These are phyloP conservation scores for Platycheirus rosarum DNA, from an alignment of 2,888 invertebrate genomes.

Conservation along the genomic window DNA sequence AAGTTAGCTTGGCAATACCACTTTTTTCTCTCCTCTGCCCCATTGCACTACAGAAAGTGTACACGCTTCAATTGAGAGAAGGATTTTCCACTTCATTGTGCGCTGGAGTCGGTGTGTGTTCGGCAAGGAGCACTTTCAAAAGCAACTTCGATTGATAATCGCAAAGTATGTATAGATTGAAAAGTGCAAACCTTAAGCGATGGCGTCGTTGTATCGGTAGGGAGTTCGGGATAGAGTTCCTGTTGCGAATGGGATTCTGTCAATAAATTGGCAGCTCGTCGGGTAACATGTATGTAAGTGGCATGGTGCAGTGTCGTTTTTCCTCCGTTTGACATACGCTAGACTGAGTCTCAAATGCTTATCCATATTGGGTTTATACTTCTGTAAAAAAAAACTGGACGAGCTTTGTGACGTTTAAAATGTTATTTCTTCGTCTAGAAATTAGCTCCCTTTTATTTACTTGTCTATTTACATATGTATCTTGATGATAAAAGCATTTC, in stretches of 20 bases:
- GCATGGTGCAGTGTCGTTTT: constrained; percentile 14
- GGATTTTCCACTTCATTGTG: too few relatives aligned
- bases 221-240: constrained; percentile 19
- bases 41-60: too few relatives aligned
- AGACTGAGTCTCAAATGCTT: constrained; percentile 48
- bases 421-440: constrained; percentile 16
- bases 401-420: too few relatives aligned
- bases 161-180: constrained; percentile 24
- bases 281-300: constrained; percentile 51
- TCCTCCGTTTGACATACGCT: constrained; percentile 18
- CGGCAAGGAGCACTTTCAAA: constrained; percentile 1
- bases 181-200: constrained; percentile 46
- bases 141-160: constrained; percentile 37
- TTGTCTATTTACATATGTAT: constrained; percentile 51
- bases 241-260: constrained; percentile 44
- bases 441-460: constrained; percentile 54
- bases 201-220: too few relatives aligned
- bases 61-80: too few relatives aligned
- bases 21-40: too few relatives aligned
- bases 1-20: constrained; percentile 34
- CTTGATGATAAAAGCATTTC: constrained; percentile 29
- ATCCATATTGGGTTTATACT: constrained; percentile 62
- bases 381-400: too few relatives aligned
- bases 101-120: neutral
- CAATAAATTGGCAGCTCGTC: constrained; percentile 65